Conservation (phyloP, 2,797 vertebrate species). For the Cryptoblepharus egeriae region DNA sequence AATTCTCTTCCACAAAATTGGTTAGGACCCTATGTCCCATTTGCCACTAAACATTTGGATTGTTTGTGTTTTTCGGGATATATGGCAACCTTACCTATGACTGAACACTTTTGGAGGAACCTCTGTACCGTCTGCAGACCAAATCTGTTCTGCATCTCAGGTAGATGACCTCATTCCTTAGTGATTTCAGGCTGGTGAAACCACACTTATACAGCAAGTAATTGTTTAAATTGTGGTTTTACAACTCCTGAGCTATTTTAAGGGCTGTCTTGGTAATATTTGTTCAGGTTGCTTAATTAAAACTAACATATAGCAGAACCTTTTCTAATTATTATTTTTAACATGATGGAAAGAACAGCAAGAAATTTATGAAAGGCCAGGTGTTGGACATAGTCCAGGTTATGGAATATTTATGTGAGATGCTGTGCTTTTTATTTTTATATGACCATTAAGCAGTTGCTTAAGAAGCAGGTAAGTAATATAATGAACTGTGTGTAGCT, state of each 20-base stretch:
- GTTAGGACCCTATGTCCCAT: too few species aligned
- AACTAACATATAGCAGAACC: not conserved
- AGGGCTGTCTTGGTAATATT: constrained; percentile 20
- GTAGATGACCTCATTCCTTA: constrained; percentile 8
- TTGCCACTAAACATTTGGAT: too few species aligned
- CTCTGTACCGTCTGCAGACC: not conserved
- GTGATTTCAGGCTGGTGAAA: not conserved
- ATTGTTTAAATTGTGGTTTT: constrained; percentile 31
- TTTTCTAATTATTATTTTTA: constrained; percentile 24
- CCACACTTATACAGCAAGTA: accelerated
- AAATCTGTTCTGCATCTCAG: not conserved
- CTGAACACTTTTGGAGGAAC: not conserved
- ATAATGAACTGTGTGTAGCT: constrained; percentile 18
- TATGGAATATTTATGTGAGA: constrained; percentile 1
- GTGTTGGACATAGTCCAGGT: constrained; percentile 22
- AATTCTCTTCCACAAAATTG: too few species aligned
- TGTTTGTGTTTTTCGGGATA: too few species aligned
- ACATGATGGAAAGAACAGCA: constrained; percentile 30
- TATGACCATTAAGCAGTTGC: constrained; percentile 18
- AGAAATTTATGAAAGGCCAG: constrained; percentile 32
- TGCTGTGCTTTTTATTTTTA: constrained; percentile 20
- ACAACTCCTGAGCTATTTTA: constrained; percentile 23
- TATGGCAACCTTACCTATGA: too few species aligned
- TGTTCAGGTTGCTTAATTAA: constrained; percentile 26
- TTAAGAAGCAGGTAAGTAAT: constrained; percentile 26